Percentiles rank a stretch among this genome's conserved stretches.
Evolutionary conservation across 2,113 vertebrate species (phyloP).

Genomic region (Rhinoptilus africanus): DNA sequence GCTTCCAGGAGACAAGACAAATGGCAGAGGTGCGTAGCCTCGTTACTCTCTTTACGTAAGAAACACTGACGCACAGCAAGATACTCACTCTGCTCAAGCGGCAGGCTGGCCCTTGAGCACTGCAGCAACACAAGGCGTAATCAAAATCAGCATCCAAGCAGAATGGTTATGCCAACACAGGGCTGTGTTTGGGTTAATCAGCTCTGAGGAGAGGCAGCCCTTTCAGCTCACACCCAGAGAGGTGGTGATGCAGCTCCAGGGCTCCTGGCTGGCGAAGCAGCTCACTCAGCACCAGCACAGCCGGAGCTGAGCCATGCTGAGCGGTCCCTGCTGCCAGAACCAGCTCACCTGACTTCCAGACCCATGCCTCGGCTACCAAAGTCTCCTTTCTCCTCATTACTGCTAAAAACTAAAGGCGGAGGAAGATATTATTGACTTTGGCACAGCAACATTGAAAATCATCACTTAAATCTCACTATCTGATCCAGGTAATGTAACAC

Average conservation of each 20-base stretch:
- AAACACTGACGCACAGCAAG: background rate
- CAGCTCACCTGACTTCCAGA: background rate
- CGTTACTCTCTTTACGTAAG: background rate
- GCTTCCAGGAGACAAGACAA: background rate
- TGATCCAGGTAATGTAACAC: background rate
- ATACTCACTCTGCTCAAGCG: background rate
- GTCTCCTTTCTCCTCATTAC: background rate
- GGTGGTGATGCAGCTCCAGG: background rate
- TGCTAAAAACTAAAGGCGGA: background rate
- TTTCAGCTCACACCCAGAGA: slow-evolving; percentile 13
- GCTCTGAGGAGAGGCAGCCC: background rate
- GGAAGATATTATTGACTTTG: background rate
- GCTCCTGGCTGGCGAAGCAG: background rate
- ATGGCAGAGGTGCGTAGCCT: background rate
- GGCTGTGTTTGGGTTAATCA: background rate
- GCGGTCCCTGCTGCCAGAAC: background rate
- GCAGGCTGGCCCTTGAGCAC: background rate
- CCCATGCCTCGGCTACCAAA: background rate
- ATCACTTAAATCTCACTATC: background rate
- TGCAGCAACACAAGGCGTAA: background rate
- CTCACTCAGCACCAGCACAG: background rate
- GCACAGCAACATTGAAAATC: background rate
- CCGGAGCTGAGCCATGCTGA: rapidly evolving
- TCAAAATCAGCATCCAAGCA: background rate
- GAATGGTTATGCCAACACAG: background rate